These are phyloP conservation scores for Orientallactaga sibirica DNA, from an alignment of 2,797 vertebrate genomes.

Conservation along the genomic window DNA sequence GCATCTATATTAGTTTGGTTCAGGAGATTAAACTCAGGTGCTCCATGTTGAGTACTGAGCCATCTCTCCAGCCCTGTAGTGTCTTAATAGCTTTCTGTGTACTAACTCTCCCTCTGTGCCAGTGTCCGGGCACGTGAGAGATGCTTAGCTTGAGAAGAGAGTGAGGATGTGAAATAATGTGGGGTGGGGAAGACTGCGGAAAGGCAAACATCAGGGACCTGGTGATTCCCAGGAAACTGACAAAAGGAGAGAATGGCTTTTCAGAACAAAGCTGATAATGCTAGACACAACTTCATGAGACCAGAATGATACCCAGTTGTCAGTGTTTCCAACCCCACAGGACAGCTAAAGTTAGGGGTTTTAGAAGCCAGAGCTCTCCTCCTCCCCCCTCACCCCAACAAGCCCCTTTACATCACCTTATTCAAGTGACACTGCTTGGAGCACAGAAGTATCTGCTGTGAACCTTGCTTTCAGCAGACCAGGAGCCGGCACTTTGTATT, in stretches of 20 bases:
- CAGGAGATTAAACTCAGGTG: too few relatives aligned
- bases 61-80: too few relatives aligned
- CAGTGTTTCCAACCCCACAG: background rate
- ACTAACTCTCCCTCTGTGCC: background rate
- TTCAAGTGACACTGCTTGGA: background rate
- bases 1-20: too few relatives aligned
- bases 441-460: background rate
- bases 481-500: background rate
- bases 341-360: background rate
- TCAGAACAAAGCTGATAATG: constrained; percentile 3
- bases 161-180: background rate
- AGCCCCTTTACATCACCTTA: background rate
- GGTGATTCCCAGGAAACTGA: background rate
- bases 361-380: background rate
- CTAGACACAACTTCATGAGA: background rate
- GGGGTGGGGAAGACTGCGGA: too few relatives aligned
- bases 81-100: too few relatives aligned
- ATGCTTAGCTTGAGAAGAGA: background rate
- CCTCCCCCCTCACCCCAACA: background rate
- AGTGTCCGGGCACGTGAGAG: background rate
- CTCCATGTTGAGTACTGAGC: too few relatives aligned
- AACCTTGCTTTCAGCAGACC: background rate
- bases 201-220: background rate
- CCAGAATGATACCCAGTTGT: too few relatives aligned
- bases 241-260: background rate